These are phyloP conservation scores for Clarias gariepinus DNA, from an alignment of 2,113 vertebrate genomes.

Conservation along the genomic window DNA sequence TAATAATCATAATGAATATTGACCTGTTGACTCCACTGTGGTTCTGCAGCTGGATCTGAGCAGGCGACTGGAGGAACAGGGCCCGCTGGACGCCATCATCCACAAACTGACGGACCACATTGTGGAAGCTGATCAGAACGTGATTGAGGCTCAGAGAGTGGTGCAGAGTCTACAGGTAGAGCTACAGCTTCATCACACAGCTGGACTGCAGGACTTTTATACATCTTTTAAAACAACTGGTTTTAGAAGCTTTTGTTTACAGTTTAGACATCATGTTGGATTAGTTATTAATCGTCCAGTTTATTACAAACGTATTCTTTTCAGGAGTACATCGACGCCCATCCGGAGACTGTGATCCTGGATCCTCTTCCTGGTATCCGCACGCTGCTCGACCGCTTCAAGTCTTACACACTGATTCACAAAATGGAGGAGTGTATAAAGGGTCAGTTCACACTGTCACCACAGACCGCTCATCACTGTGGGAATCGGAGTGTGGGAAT, in stretches of 20 bases:
- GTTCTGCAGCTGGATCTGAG: constrained; percentile 85
- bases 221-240: too few species aligned
- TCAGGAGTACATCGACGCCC: constrained; percentile 85
- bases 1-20: not conserved
- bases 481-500: not conserved
- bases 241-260: too few species aligned
- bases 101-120: constrained; percentile 98
- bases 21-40: not conserved
- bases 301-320: not conserved
- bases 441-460: constrained; percentile 67
- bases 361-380: constrained; percentile 86
- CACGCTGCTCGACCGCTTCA: constrained; percentile 82
- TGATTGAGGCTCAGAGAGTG: constrained; percentile 87
- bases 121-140: constrained; percentile 96
- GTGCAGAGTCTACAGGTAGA: constrained; percentile 93
- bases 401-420: constrained; percentile 84
- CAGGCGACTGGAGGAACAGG: constrained; percentile 93
- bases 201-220: not conserved
- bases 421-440: constrained; percentile 82
- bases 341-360: constrained; percentile 84
- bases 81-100: constrained; percentile 95
- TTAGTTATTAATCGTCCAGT: not conserved
- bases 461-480: not conserved
- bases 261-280: not conserved
- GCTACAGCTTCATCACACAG: not conserved